phyloP scores from a whole-genome alignment of 2,797 vertebrate species.

The Gadopsis marmoratus region DNA sequence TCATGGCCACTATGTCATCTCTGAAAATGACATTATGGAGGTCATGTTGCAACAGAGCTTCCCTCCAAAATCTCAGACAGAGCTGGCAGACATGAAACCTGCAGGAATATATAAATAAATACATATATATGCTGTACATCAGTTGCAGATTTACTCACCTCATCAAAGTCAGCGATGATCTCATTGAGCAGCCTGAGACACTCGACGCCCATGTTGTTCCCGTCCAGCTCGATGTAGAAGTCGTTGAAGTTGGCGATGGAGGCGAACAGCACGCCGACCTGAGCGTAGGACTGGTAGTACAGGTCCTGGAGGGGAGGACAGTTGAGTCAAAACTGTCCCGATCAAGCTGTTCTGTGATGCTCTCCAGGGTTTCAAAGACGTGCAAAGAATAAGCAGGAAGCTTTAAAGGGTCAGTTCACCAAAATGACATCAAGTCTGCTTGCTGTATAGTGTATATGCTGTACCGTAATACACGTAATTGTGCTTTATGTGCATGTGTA shows the following conservation, averaged over 20 bases:
- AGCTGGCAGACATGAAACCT: conserved; percentile 16
- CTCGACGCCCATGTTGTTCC: conserved; percentile 99
- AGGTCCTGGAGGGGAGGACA: conserved; percentile 87
- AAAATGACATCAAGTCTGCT: background rate
- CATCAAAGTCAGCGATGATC: conserved; percentile 98
- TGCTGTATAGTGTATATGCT: background rate
- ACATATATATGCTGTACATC: no score
- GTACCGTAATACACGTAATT: background rate
- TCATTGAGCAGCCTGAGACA: conserved; percentile 97
- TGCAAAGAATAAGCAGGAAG: no score
- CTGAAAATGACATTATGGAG: conserved; percentile 39
- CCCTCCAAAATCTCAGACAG: conserved; percentile 18
- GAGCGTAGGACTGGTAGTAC: conserved; percentile 97
- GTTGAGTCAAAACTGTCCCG: background rate
- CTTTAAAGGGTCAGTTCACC: background rate
- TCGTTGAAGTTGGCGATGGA: conserved; percentile 99
- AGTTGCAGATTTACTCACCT: conserved; percentile 80
- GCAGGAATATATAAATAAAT: conserved; percentile 6
- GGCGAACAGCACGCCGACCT: conserved; percentile 97
- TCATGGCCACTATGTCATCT: conserved; percentile 54
- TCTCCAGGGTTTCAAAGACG: no score
- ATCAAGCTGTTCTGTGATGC: background rate
- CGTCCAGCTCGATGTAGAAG: conserved; percentile 98
- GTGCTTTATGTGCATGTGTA: no score
- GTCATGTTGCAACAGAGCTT: conserved; percentile 13